Base-by-base conservation (phyloP, 2,113 vertebrate genomes). In the Origma solitaria region DNA sequence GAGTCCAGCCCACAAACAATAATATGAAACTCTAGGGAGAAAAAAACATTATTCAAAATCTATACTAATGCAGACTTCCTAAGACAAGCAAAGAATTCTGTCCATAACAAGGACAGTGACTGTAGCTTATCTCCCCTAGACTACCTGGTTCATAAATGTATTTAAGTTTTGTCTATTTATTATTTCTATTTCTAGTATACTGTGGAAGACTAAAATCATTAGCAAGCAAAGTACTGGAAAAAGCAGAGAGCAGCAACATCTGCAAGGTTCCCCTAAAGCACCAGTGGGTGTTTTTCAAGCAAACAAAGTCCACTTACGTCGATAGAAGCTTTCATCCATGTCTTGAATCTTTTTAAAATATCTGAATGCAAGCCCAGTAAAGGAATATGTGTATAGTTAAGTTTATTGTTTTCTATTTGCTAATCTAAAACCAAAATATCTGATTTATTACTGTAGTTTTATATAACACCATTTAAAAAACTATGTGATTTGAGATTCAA, bases 271-370 rank as follows among this genome's bases (percentile, higher is more conserved):
- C 64, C 66, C 18, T 56, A 38, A 80, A 95, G 50, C 45, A 88
- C n/a, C 68, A 54, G 17, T 11, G 30, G 13, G 31, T 66, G 28
- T 60, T 40, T 88, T 76, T 47, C 51, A 92, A 31, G 28, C 22
- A 90, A 77, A 88, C 19, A 92, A 88, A 88, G 37, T 31, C 13
- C 94, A 98, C 98, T 98, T 98, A 99, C 99, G 99, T 94, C 98
- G 97, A 97, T 99, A 99, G 97, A 99, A 99, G 50, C 98, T 98
- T 60, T 99, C 99, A 50, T 99, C 98, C 96, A 99, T 99, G 96
- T 99, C 99, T 95, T 99, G 99, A 94, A 99, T 99, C 97, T 99
- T 99, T 97, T 99, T 99, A 97, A 98, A 99, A 97, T 99, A 98
- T 75, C 99, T 99, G 97, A 76, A 94, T 37, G 38, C 25, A 93